Evolutionary conservation across 2,113 vertebrate genomes (phyloP).

Genomic region (Sylvietta virens): DNA sequence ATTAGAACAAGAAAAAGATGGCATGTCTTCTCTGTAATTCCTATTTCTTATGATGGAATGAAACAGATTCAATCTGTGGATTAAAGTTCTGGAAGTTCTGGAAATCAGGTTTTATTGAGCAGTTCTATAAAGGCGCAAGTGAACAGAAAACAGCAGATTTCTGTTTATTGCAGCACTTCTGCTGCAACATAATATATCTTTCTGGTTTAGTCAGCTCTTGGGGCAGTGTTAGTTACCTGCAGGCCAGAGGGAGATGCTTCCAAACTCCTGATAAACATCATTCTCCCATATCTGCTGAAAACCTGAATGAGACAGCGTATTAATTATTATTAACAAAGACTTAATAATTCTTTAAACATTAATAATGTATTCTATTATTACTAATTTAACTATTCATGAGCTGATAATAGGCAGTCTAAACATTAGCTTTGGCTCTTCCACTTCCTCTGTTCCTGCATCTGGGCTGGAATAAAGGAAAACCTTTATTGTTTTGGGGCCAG

Average conservation of each 20-base stretch:
- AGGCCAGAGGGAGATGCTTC: background rate
- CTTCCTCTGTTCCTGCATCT: background rate
- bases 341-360: background rate
- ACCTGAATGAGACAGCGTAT: background rate
- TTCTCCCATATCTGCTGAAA: background rate
- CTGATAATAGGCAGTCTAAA: background rate
- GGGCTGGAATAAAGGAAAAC: background rate
- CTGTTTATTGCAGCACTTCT: background rate
- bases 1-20: background rate
- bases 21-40: background rate
- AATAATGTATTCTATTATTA: background rate
- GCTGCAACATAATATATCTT: background rate
- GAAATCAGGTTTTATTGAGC: background rate
- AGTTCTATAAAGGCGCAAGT: background rate
- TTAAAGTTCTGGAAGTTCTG: background rate
- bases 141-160: background rate
- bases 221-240: background rate
- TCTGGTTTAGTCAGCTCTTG: background rate
- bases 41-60: background rate
- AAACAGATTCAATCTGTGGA: background rate
- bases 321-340: background rate
- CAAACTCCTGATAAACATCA: background rate
- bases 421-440: fast-evolving
- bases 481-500: background rate
- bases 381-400: background rate